Evolutionary conservation across 2,888 invertebrate species (phyloP).

Genomic region (Epistrophe eligans): DNA sequence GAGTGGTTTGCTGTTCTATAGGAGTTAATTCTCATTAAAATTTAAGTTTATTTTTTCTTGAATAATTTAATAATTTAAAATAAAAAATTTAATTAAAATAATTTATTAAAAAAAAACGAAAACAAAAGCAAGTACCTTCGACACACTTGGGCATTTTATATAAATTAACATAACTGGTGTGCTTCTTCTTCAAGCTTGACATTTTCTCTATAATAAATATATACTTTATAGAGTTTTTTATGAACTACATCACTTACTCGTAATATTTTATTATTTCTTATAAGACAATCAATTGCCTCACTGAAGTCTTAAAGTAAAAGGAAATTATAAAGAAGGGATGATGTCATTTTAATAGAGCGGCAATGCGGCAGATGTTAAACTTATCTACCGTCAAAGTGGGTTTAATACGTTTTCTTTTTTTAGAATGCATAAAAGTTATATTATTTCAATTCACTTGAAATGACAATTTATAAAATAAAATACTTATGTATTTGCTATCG

Average conservation of each 20-base stretch:
- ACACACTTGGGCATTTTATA: not conserved
- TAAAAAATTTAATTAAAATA: not conserved
- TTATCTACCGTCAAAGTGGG: constrained; percentile 47
- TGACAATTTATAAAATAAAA: not conserved
- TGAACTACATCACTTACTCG: not conserved
- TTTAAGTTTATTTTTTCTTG: no score
- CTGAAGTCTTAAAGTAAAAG: constrained; percentile 23
- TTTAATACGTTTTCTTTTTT: constrained; percentile 32
- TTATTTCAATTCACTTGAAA: constrained; percentile 13
- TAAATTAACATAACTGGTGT: not conserved
- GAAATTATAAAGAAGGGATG: constrained; percentile 47
- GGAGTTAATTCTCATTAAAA: no score
- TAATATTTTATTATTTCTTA: constrained; percentile 4
- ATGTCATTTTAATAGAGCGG: constrained; percentile 45
- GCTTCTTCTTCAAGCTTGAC: not conserved
- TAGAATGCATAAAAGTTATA: constrained; percentile 20
- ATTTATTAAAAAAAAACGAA: not conserved
- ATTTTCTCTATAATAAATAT: not conserved
- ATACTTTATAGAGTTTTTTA: not conserved
- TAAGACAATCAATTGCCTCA: constrained; percentile 57
- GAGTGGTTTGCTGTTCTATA: no score
- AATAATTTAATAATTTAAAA: not conserved
- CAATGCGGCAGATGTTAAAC: constrained; percentile 36
- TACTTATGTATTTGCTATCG: not conserved
- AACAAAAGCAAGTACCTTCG: not conserved